Evolutionary conservation across 2,888 invertebrate species (phyloP), one percentile per base, ranked within the genome.

Genomic region (Scelioninae gen. 1): DNA sequence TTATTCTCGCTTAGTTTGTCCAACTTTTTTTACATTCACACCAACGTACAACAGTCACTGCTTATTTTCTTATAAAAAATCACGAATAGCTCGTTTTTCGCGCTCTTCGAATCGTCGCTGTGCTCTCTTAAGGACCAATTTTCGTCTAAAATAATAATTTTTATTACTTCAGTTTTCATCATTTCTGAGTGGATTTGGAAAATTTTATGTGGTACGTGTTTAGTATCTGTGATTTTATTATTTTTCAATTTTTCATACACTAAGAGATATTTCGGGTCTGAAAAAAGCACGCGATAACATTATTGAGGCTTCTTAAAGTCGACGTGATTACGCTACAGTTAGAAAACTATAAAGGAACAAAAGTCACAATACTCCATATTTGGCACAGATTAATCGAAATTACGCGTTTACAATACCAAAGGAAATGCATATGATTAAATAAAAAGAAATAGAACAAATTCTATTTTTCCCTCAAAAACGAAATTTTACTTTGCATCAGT

Each of bases 331-430:
- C 80, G 74, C 80, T 80, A 83, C 53, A 72, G 53, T 71, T 84
- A 81, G 74, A 81, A 80, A 78, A 74, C 81, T 84, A 84, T 84
- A 86, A 90, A 91, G 90, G 90, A 91, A 92, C 91, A 91, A 91
- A 89, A 90, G 87, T 90, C 87, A 89, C 89, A 88, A 87, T 90
- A 90, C 89, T 90, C 89, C 89, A 89, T 90, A 92, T 92, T 92
- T 92, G 92, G 92, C 92, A 92, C 92, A 92, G 90, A 91, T 91
- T 90, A 88, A 91, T 89, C 88, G 87, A 88, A 89, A 88, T 80
- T 56, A 80, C 72, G 68, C 75, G 71, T 79, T 66, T 79, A 74
- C 83, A 63, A 75, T 75, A 71, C 65, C 55, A 58, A 81, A 81
- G 82, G 68, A 78, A 79, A 45, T 83, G 78, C 71, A 58, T 78